Base-by-base conservation (phyloP, 2,797 vertebrate genomes). In the Petrocephalus sullivani region DNA sequence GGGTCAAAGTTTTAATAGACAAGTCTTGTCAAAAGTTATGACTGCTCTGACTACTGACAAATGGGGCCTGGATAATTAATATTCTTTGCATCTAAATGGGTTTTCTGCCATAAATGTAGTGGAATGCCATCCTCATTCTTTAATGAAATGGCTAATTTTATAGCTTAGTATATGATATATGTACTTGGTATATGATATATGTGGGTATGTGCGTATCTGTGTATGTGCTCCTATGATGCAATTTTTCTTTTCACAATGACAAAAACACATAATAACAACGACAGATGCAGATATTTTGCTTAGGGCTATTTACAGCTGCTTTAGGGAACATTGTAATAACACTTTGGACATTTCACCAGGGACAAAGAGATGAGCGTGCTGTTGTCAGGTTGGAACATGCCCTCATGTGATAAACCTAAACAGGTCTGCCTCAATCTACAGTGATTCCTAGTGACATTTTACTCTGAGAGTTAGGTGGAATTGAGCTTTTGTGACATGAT, bases 231-330 rank as follows among this genome's bases (percentile, higher is more conserved):
- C 12, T 81, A 7, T 87, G 51, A 78, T 49, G 33, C 75, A 49
- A 81, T 85, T 33, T 49, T 41, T 81, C 37, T n/a, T 81, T 37
- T 81, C 19, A 49, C 75, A 81, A 81, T 21, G 41, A 78, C 37
- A 12, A 16, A 71, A 71, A 71, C 67, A 71, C 28, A 16, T 28
- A 71, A 37, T 71, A 71, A 37, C 67, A 41, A 71, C 33, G 16
- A 71, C 12, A 71, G 67, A 71, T 81, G 75, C 75, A 81, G 75
- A 81, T 81, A 81, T 81, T 81, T 81, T 81, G 75, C 75, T 28
- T 7, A 37, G 19, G 19, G 41, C 41, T 81, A 81, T 81, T 81
- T 81, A 49, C 19, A 16, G 37, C 19, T 81, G 19, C 19, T 81
- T 49, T 49, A 81, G 75, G 75, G 41, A 49, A 49, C 19, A 81